Conservation (phyloP, 2,888 invertebrate species). For the Drosophila suboccidentalis region DNA sequence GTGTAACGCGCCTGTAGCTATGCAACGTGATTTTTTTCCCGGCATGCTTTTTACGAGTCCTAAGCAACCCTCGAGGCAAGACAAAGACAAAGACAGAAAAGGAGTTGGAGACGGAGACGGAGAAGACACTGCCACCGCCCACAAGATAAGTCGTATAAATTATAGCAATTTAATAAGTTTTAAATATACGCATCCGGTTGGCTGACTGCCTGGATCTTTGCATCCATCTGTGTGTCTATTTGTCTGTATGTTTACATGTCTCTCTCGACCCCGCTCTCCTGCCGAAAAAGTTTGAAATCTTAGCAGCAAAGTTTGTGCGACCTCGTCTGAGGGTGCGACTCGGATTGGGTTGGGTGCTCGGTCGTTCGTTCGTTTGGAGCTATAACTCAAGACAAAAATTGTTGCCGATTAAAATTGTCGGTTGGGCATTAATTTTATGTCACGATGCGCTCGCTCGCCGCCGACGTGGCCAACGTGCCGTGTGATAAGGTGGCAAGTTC, state of each 20-base stretch:
- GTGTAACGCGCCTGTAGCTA: slow-evolving; percentile 44
- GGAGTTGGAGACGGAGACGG: background rate
- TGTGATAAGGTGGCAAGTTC: slow-evolving; percentile 17
- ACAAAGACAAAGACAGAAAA: slow-evolving; percentile 4
- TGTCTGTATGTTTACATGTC: slow-evolving; percentile 32
- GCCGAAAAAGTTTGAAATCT: slow-evolving; percentile 67
- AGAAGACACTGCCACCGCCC: slow-evolving; percentile 32
- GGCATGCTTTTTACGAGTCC: slow-evolving; percentile 42
- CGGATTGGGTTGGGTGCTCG: background rate
- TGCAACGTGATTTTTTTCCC: slow-evolving; percentile 61
- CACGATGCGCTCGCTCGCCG: slow-evolving; percentile 70
- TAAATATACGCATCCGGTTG: slow-evolving; percentile 82
- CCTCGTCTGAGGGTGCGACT: slow-evolving; percentile 37
- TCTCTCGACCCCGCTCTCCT: background rate
- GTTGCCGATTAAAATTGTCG: slow-evolving; percentile 83
- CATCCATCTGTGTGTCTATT: slow-evolving; percentile 15
- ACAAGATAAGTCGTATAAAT: slow-evolving; percentile 84
- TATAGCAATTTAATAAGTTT: slow-evolving; percentile 85
- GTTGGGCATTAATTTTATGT: slow-evolving; percentile 83
- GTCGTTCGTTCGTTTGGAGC: slow-evolving; percentile 43
- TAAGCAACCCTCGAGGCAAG: slow-evolving; percentile 68
- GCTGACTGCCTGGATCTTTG: slow-evolving; percentile 36
- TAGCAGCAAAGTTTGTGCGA: slow-evolving; percentile 67
- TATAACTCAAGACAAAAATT: slow-evolving; percentile 81
- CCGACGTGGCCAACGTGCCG: slow-evolving; percentile 18